Percentiles rank a stretch among this genome's conserved stretches.
phyloP scores from a whole-genome alignment of 2,888 invertebrate species.

The Hyposoter dolosus region DNA sequence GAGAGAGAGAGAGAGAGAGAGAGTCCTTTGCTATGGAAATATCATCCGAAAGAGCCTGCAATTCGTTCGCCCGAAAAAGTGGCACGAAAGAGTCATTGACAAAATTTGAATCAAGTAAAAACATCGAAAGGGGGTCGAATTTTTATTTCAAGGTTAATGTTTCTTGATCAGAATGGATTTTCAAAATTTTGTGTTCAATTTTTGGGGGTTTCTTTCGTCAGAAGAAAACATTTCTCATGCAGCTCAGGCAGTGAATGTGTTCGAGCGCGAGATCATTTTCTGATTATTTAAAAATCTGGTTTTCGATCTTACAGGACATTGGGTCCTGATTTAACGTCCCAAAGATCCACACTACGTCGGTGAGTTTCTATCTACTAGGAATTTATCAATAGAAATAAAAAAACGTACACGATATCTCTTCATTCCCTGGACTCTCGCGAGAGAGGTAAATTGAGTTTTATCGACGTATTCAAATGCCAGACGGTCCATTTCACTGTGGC shows the following conservation, averaged over 20 bases:
- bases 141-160: background rate
- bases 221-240: too few species aligned
- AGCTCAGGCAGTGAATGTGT: background rate
- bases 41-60: background rate
- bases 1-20: constrained; percentile 16
- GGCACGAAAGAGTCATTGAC: constrained; percentile 10
- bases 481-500: background rate
- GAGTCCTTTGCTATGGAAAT: constrained; percentile 57
- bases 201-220: background rate
- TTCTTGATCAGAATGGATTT: background rate
- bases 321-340: background rate
- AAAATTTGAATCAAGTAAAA: constrained; percentile 17
- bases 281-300: background rate
- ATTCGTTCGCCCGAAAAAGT: constrained; percentile 51
- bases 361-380: background rate
- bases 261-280: background rate
- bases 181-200: background rate
- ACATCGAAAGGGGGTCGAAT: background rate
- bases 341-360: background rate
- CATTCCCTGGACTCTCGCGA: background rate
- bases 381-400: background rate
- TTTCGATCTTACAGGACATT: background rate
- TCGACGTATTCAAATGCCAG: background rate
- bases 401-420: background rate
- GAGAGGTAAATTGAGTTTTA: background rate